Evolutionary conservation across 2,113 vertebrate species (phyloP).

Genomic region (Danio rerio): DNA sequence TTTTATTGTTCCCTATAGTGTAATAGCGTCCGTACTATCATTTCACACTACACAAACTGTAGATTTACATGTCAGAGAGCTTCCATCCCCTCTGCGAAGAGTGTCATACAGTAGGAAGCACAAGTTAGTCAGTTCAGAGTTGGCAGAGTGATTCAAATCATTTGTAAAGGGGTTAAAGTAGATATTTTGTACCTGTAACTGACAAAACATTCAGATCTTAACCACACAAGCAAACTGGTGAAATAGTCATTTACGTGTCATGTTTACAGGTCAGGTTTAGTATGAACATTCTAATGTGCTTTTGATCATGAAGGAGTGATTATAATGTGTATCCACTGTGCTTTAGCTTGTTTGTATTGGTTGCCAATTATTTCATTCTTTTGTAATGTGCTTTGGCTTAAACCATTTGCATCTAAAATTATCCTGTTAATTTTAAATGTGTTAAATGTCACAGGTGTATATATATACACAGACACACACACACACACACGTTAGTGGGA

Average conservation of each 20-base stretch:
- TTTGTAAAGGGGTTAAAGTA: background rate
- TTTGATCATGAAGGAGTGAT: slow-evolving; percentile 37
- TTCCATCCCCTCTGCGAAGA: background rate
- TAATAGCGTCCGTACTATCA: background rate
- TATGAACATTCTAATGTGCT: slow-evolving; percentile 43
- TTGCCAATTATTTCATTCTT: slow-evolving; percentile 55
- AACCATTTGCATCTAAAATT: slow-evolving; percentile 50
- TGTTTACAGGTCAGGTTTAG: slow-evolving; percentile 17
- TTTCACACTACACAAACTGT: background rate
- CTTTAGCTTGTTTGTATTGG: slow-evolving; percentile 55
- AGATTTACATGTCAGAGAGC: background rate
- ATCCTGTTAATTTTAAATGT: slow-evolving; percentile 57
- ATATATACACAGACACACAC: too few species aligned
- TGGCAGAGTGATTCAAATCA: background rate
- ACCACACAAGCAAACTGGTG: background rate
- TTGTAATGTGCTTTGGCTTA: slow-evolving; percentile 53
- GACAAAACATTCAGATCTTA: too few species aligned
- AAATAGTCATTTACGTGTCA: background rate
- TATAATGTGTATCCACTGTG: slow-evolving; percentile 39
- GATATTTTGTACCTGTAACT: slow-evolving; percentile 4
- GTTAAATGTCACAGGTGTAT: slow-evolving; percentile 64
- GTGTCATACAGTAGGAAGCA: background rate
- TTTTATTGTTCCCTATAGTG: background rate
- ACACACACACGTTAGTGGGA: slow-evolving; percentile 64
- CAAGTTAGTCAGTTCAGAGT: slow-evolving; percentile 3